Evolutionary conservation across 35 echinoderm and acorn worm species (phyloP).

Genomic region (Lytechinus variegatus): DNA sequence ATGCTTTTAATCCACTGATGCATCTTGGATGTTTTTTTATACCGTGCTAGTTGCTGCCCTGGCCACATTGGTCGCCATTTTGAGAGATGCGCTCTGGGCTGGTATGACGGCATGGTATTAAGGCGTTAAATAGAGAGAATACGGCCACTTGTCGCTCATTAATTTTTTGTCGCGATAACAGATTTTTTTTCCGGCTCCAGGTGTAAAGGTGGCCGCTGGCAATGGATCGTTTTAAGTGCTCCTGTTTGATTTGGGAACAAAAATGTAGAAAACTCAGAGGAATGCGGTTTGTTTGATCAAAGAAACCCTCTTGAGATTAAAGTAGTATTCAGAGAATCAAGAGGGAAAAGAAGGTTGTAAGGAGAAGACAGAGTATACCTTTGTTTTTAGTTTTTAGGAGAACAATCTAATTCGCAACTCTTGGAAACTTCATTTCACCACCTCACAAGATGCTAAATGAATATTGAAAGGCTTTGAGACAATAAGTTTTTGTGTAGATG

Average conservation of each 20-base stretch:
- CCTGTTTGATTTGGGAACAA: slow-evolving; percentile 38
- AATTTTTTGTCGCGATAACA: neutral
- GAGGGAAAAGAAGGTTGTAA: neutral
- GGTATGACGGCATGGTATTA: slow-evolving; percentile 22
- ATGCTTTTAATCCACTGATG: slow-evolving; percentile 58
- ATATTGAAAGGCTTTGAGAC: neutral
- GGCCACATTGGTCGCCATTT: slow-evolving; percentile 7
- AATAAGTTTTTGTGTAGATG: neutral
- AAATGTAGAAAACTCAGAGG: slow-evolving; percentile 18
- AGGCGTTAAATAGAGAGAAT: slow-evolving; percentile 31
- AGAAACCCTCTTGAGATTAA: neutral
- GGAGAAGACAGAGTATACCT: neutral
- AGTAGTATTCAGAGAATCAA: neutral
- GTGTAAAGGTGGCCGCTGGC: slow-evolving; percentile 32
- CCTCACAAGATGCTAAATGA: neutral
- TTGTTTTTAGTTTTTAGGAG: neutral
- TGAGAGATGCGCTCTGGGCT: slow-evolving; percentile 17
- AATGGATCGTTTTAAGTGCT: slow-evolving; percentile 38
- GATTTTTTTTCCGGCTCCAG: slow-evolving; percentile 32
- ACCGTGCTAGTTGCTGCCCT: slow-evolving; percentile 11
- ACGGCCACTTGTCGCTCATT: slow-evolving; percentile 51
- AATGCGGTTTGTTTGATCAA: slow-evolving; percentile 18
- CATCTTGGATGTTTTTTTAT: slow-evolving; percentile 22
- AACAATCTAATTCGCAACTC: too few species aligned
- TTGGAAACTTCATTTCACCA: too few species aligned